Evolutionary conservation across 2,888 invertebrate genomes (phyloP), one percentile per base, ranked within the genome.

Genomic region (Chesias legatella): DNA sequence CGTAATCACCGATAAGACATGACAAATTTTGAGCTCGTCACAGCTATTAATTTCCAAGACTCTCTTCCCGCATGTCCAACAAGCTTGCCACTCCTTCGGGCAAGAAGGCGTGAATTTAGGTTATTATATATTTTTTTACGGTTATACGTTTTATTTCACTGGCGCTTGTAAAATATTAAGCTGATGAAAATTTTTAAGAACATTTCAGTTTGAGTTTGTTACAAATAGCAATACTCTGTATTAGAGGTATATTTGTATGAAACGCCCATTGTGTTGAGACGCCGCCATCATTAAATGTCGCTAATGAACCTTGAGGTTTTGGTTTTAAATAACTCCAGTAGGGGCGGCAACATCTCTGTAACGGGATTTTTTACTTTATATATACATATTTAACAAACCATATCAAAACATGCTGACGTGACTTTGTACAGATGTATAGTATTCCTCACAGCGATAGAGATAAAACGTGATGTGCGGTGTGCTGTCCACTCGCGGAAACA

Each of bases 221-320:
- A 17, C 3, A 3, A 17, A 7, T 10, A 26, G 8, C 13, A 29
- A 10, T 9, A 6, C 6, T 28, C 6, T 27, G 21, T 23, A 22
- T 33, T 28, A 24, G 74, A n/a, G n/a, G n/a, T n/a, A n/a, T n/a
- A 73, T 73, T 63, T 75, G 70, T 55, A 55, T 57, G 47, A 48
- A 64, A 58, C 69, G 72, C 60, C 2, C 5, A 74, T 72, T 76
- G 75, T 79, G 63, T 67, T 67, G 63, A 73, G 66, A 58, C 60
- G 76, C 76, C 79, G 81, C 78, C 83, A 75, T 88, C 85, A 88
- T 89, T 88, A 89, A 82, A 67, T 76, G 70, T 68, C 59, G 79
- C 85, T 89, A 89, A 89, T 89, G 88, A 88, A 79, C 77, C 89
- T 79, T 85, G 77, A 78, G 67, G 73, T 79, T 78, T 73, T 71